phyloP scores from a whole-genome alignment of 2,113 vertebrate genomes.

The Choloepus hoffmanni region DNA sequence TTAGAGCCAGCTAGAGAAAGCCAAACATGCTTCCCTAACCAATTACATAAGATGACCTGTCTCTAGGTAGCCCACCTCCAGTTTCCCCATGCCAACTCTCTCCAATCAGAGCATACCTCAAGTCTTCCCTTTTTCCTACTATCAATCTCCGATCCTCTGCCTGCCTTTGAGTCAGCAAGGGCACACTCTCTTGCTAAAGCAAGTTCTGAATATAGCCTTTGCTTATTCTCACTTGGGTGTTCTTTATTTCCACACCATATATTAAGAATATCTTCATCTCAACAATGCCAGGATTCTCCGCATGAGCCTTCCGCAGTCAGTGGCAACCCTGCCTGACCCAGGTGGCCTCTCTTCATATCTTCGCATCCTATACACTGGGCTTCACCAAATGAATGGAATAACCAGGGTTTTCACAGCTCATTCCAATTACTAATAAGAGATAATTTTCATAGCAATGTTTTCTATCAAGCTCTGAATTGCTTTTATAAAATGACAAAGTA shows the following conservation, averaged over 20 bases:
- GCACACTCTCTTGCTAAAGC: no score
- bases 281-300: background rate
- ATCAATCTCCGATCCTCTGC: no score
- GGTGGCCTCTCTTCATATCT: background rate
- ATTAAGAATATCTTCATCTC: background rate
- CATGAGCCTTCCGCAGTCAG: background rate
- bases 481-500: conserved; percentile 13
- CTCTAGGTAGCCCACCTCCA: no score
- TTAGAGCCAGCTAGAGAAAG: no score
- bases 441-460: background rate
- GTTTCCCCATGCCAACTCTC: no score
- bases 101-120: no score
- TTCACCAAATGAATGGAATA: background rate
- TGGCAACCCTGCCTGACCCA: background rate
- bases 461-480: background rate
- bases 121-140: no score
- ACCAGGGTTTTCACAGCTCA: background rate
- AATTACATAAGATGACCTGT: no score
- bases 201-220: no score
- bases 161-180: no score
- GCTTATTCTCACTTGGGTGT: no score
- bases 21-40: no score
- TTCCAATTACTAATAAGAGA: background rate
- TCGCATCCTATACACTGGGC: background rate
- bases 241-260: background rate